Conservation (phyloP, 2,888 invertebrate species). For the Pristionchus exspectatus region DNA sequence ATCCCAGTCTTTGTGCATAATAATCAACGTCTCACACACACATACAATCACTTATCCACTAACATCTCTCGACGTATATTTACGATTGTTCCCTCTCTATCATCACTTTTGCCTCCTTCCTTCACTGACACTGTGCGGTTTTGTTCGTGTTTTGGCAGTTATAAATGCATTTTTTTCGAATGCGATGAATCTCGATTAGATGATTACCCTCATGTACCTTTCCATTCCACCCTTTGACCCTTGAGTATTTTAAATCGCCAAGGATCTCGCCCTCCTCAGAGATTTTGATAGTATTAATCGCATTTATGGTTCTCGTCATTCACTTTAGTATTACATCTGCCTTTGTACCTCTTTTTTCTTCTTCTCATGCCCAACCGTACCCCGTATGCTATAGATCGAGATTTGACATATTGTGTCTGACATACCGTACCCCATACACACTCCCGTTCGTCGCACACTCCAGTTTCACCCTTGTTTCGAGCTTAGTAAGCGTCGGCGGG, state of each 20-base stretch:
- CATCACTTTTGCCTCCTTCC: constrained; percentile 22
- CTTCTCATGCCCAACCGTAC: neutral
- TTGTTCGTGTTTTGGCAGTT: constrained; percentile 38
- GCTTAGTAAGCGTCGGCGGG: constrained; percentile 45
- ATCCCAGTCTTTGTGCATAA: constrained; percentile 26
- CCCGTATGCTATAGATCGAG: neutral
- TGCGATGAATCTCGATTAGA: constrained; percentile 40
- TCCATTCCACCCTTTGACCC: constrained; percentile 41
- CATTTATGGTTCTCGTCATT: constrained; percentile 46
- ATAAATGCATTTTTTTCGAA: constrained; percentile 17
- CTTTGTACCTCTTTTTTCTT: neutral
- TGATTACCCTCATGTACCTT: constrained; percentile 42
- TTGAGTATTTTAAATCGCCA: constrained; percentile 44
- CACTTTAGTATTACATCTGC: constrained; percentile 40
- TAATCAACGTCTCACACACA: neutral
- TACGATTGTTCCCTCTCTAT: constrained; percentile 15
- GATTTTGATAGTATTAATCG: constrained; percentile 45
- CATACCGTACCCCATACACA: constrained; percentile 46
- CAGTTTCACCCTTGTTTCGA: constrained; percentile 37
- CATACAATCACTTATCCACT: constrained; percentile 40
- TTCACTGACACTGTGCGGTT: constrained; percentile 29
- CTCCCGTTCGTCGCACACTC: constrained; percentile 45
- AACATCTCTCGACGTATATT: constrained; percentile 45
- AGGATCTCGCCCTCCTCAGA: constrained; percentile 39
- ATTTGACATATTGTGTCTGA: constrained; percentile 50